These are phyloP conservation scores for Porites rus DNA, from an alignment of 92 coral and sea anemone genomes.

Conservation along the genomic window DNA sequence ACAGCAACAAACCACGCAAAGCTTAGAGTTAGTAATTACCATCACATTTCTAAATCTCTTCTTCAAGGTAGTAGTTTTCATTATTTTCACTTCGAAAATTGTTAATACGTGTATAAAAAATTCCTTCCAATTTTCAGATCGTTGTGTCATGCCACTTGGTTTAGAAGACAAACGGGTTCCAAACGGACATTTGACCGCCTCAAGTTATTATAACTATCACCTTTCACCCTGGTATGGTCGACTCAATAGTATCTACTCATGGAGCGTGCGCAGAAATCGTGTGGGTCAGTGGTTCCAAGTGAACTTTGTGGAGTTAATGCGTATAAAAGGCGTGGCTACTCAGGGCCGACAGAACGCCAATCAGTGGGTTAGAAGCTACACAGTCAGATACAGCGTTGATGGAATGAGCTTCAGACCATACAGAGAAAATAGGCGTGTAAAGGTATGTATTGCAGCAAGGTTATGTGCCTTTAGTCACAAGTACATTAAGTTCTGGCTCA, in stretches of 20 bases:
- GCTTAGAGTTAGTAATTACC: no score
- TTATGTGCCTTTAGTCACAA: background rate
- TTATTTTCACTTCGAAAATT: no score
- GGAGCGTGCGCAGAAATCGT: slow-evolving; percentile 63
- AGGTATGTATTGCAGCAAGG: slow-evolving; percentile 10
- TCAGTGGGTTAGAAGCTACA: slow-evolving; percentile 82
- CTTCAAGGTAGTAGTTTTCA: background rate
- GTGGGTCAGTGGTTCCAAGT: slow-evolving; percentile 69
- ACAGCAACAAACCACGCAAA: no score
- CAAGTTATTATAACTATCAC: slow-evolving; percentile 62
- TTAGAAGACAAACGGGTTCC: slow-evolving; percentile 85
- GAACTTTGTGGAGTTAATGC: slow-evolving; percentile 73
- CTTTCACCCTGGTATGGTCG: slow-evolving; percentile 83
- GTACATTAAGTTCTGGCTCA: no score
- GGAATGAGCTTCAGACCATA: slow-evolving; percentile 62
- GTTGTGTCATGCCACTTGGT: slow-evolving; percentile 93
- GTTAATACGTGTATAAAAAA: background rate
- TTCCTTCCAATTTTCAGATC: slow-evolving; percentile 44
- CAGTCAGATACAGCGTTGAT: slow-evolving; percentile 73
- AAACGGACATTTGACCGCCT: slow-evolving; percentile 81
- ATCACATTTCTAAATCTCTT: background rate
- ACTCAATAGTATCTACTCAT: slow-evolving; percentile 72
- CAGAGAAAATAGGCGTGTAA: slow-evolving; percentile 52
- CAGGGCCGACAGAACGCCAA: slow-evolving; percentile 85
- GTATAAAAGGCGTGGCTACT: slow-evolving; percentile 82